Conservation (phyloP, 2,113 vertebrate species). For the Cynocephalus volans region DNA sequence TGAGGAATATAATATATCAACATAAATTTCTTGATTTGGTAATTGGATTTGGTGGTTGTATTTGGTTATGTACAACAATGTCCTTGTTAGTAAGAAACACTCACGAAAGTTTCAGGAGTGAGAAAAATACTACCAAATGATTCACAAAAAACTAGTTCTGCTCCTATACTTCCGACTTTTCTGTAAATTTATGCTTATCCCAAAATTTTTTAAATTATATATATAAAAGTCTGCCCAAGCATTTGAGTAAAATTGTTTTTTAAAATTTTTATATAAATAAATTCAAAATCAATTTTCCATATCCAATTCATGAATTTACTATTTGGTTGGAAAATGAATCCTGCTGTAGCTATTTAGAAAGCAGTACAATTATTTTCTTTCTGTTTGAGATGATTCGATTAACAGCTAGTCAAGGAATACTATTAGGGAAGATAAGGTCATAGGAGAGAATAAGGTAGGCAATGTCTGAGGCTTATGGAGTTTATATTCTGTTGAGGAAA, state of each 20-base stretch:
- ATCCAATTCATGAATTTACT: not conserved
- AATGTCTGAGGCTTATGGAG: not conserved
- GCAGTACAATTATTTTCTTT: not conserved
- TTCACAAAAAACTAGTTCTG: not conserved
- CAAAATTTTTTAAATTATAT: not conserved
- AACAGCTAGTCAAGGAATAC: not conserved
- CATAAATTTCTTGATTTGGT: not conserved
- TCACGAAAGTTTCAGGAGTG: not conserved
- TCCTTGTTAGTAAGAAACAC: not conserved
- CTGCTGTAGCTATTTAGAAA: not conserved
- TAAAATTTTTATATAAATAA: not conserved
- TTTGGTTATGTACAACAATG: not conserved
- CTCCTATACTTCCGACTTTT: not conserved
- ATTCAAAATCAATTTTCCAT: not conserved
- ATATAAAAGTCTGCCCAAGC: not conserved
- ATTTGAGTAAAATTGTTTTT: conserved; percentile 11
- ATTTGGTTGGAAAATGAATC: not conserved
- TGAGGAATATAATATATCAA: not conserved
- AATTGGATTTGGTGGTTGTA: not conserved
- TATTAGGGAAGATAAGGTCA: not conserved
- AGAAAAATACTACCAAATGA: not conserved
- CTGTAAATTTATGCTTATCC: not conserved
- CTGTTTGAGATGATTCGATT: not conserved
- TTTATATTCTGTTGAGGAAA: not conserved
- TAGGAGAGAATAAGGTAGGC: not conserved